Evolutionary conservation across 2,888 invertebrate genomes (phyloP), one percentile per base, ranked within the genome.

Genomic region (Agapostemon virescens): DNA sequence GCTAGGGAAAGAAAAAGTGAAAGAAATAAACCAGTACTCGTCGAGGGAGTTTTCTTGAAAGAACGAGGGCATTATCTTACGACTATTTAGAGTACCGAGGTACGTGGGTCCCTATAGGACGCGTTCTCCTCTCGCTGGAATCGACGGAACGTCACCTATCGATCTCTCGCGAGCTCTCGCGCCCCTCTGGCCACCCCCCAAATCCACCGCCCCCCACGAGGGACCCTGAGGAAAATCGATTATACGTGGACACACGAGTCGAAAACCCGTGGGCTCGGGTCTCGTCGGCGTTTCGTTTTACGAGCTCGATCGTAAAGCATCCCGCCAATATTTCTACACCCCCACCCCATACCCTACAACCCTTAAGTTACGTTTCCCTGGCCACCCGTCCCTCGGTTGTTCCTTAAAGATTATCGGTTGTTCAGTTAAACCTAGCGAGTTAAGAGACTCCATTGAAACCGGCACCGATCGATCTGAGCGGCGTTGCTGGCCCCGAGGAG

Each of bases 1-100:
- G 30, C 77, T 81, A 83, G 68, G 70, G 76, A 69, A 71, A 80
- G 40, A 26, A 69, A n/a, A 81, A 52, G 33, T 45, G 58, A 82
- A 83, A 75, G 74, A 61, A 72, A 49, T n/a, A 63, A 72, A 80
- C 13, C 67, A 66, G 66, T 26, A 45, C 77, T 78, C 81, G 30
- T 75, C 66, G 77, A 67, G 64, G 33, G 88, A 89, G 89, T 61
- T 61, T 61, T 61, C 89, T 88, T 92, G 92, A 92, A 92, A 92
- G 92, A 92, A 92, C 92, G 90, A 92, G 92, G 92, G 92, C 89
- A 91, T 92, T 86, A 87, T 90, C 88, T 90, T 90, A 91, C 79
- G 89, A 66, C 90, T 89, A 90, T 67, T 87, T 89, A 88, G 85
- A 86, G 87, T 91, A 91, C 87, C 89, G 88, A 90, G 89, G 86